These are phyloP conservation scores for Merluccius polli DNA, from an alignment of 2,797 vertebrate genomes.

Conservation along the genomic window DNA sequence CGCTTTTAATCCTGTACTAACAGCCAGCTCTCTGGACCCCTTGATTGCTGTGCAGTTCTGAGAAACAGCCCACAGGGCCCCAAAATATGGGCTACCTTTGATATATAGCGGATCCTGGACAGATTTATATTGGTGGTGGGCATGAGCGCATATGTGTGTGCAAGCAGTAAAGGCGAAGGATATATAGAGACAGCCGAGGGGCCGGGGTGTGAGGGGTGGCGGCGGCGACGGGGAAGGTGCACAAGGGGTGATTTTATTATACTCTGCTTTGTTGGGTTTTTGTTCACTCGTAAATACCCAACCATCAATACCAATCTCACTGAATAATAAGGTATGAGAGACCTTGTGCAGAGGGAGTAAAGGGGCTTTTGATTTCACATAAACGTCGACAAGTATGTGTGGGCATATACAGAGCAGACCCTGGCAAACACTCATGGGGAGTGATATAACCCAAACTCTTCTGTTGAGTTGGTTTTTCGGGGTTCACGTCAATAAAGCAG, in stretches of 20 bases:
- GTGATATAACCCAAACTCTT: too few relatives aligned
- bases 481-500: too few relatives aligned
- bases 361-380: constrained; percentile 44
- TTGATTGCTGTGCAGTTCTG: constrained; percentile 66
- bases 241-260: constrained; percentile 36
- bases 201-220: constrained; percentile 2
- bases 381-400: constrained; percentile 25
- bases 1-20: constrained; percentile 73
- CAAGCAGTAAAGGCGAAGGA: constrained; percentile 19
- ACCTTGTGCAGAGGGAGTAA: constrained; percentile 36
- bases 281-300: constrained; percentile 37
- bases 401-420: background rate
- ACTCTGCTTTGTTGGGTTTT: constrained; percentile 25
- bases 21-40: constrained; percentile 60
- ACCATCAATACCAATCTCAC: constrained; percentile 52
- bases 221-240: constrained; percentile 5
- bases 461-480: too few relatives aligned
- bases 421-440: too few relatives aligned
- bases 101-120: constrained; percentile 44
- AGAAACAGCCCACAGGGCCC: constrained; percentile 44
- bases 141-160: constrained; percentile 38
- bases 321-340: constrained; percentile 50
- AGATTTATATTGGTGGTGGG: constrained; percentile 42
- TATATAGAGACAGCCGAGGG: constrained; percentile 6
- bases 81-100: constrained; percentile 57